Percentiles rank a stretch among this genome's conserved stretches.
phyloP scores from a whole-genome alignment of 2,888 invertebrate genomes.

The Lomographa bimaculata region DNA sequence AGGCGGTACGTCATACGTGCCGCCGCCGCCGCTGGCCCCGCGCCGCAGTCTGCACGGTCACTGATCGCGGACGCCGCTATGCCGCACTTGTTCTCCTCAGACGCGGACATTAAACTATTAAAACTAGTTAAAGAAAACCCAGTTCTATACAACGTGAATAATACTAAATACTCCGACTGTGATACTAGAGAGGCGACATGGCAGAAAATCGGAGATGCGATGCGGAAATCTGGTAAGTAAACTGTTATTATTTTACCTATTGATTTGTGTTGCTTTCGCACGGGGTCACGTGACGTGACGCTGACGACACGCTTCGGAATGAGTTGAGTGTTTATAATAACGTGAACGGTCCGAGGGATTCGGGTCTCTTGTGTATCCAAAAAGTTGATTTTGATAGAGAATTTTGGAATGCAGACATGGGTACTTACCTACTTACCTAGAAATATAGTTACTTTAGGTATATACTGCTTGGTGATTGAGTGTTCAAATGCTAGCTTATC shows the following conservation, averaged over 20 bases:
- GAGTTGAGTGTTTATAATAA: no score
- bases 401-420: no score
- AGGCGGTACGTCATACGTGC: conserved; percentile 25
- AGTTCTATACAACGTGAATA: conserved; percentile 58
- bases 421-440: no score
- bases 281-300: conserved; percentile 10
- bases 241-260: conserved; percentile 16
- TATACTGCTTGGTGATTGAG: no score
- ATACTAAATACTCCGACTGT: conserved; percentile 59
- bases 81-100: conserved; percentile 69
- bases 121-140: conserved; percentile 61
- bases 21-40: conserved; percentile 17
- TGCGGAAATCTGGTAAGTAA: conserved; percentile 65
- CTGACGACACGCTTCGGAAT: not conserved
- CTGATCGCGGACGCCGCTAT: conserved; percentile 41
- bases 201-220: conserved; percentile 69
- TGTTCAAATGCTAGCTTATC: no score
- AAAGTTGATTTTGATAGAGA: no score
- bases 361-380: no score
- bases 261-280: no score
- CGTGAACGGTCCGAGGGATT: no score
- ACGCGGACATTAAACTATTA: conserved; percentile 58
- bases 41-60: conserved; percentile 27
- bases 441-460: no score
- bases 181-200: conserved; percentile 67